Evolutionary conservation across 2,888 invertebrate species (phyloP).

Genomic region (Hydroisotoma schaefferi): DNA sequence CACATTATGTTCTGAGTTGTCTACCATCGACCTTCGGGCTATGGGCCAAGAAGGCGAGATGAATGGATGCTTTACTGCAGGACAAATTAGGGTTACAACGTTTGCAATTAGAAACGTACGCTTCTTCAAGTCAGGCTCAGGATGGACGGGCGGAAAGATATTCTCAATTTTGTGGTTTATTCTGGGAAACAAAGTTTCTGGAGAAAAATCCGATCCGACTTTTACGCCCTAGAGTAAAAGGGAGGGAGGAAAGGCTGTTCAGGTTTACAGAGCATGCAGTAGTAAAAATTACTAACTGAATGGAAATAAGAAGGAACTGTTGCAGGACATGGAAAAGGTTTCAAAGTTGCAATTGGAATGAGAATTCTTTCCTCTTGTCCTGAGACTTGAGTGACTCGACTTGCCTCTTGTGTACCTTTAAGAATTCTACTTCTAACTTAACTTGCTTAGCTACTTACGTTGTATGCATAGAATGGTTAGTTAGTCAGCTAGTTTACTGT

Average conservation of each 20-base stretch:
- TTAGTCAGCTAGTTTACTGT: constrained; percentile 9
- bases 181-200: neutral
- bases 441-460: too few species aligned
- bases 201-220: neutral
- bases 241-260: neutral
- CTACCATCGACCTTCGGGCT: constrained; percentile 2
- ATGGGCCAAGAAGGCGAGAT: neutral
- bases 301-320: neutral
- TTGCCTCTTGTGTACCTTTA: too few species aligned
- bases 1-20: too few species aligned
- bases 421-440: too few species aligned
- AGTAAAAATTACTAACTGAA: too few species aligned
- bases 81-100: constrained; percentile 9
- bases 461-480: too few species aligned
- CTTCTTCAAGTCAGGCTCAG: neutral
- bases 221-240: neutral
- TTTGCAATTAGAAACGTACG: constrained; percentile 8
- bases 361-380: neutral
- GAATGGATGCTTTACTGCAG: constrained; percentile 6
- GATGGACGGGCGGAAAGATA: neutral
- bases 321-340: neutral
- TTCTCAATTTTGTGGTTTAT: neutral
- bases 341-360: constrained; percentile 5
- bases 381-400: constrained; percentile 6
- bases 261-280: too few species aligned